Evolutionary conservation across 2,113 vertebrate genomes (phyloP), one percentile per base, ranked within the genome.

Genomic region (Neogale vison): DNA sequence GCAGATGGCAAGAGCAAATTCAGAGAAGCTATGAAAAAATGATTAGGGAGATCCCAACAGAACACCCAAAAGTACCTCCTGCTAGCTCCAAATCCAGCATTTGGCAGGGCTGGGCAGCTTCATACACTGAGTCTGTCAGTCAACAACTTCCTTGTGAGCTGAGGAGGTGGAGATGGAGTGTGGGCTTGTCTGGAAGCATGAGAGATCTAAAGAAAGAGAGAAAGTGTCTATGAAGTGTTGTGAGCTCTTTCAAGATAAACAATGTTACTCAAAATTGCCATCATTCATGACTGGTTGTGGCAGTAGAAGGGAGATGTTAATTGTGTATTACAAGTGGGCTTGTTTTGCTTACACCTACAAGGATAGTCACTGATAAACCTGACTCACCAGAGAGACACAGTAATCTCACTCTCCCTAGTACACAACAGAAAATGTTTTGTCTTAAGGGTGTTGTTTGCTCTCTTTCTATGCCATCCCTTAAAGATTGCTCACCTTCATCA

Each of bases 211-310:
- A 85, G 52, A 89, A 57, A 88, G 26, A 80, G 13, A 89, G 26
- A 88, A 76, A 57, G 29, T 67, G 3, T 36, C 39, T 26, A 52
- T 59, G 34, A 95, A 88, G 57, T 86, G 23, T 29, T 85, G 57
- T 91, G 86, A 92, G 80, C 4, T 85, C 47, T 90, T 88, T 20
- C 85, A 81, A 71, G 2, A 85, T 72, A 94, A 96, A 90, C 21
- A 63, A 20, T 42, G 21, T 12, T 57, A 24, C 50, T 72, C 45
- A 47, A 21, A 88, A 81, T 36, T 76, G 47, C 45, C 67, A 45
- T 88, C 69, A 72, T 4, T 21, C 59, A 17, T 79, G 52, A 77
- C 17, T 36, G 13, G 88, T 52, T 69, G 7, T 65, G 42, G 11
- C 29, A 21, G 15, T 67, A 36, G 59, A 82, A 87, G 36, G n/a